Evolutionary conservation across 2,888 invertebrate species (phyloP), one percentile per base, ranked within the genome.

Genomic region (Fabriciana adippe): DNA sequence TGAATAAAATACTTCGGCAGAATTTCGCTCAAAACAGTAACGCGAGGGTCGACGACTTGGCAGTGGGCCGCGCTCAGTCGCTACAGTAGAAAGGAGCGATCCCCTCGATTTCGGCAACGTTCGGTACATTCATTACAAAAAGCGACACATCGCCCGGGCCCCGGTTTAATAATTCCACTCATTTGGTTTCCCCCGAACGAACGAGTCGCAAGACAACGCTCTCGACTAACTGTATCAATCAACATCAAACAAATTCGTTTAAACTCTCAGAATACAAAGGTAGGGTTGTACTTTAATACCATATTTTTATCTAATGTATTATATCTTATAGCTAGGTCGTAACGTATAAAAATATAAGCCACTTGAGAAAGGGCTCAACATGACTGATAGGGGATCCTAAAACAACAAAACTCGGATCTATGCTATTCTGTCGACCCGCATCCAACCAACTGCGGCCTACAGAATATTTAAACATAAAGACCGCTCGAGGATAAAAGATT

Each of bases 181-280:
- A 88, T 89, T 90, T 86, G 88, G 85, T 80, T 81, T 88, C 91
- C 90, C 85, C 84, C 85, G 82, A 82, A 68, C 85, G 82, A 82
- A 68, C 72, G 76, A 77, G 70, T 75, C 75, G 81, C 87, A 83
- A 89, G 87, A 90, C 92, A 91, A 91, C 90, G 85, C 82, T 83
- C 86, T 83, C 83, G 85, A 83, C 90, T 91, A 89, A 91, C 92
- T 89, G 91, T 91, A 92, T 92, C 92, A 92, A 92, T 92, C 92
- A 92, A 92, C 90, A 92, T 92, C 91, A 92, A 91, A 92, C 90
- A 87, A 83, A 83, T 87, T 62, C 62, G 55, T 54, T 64, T 47
- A 48, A 68, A 64, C 59, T 54, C 54, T 68, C 47, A 45, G 64
- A 68, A 64, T 50, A 64, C 26, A 50, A 26, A 50, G 64, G n/a